Base-by-base conservation (phyloP, 1,140 invertebrate species). In the Scaptomyza pallida region DNA sequence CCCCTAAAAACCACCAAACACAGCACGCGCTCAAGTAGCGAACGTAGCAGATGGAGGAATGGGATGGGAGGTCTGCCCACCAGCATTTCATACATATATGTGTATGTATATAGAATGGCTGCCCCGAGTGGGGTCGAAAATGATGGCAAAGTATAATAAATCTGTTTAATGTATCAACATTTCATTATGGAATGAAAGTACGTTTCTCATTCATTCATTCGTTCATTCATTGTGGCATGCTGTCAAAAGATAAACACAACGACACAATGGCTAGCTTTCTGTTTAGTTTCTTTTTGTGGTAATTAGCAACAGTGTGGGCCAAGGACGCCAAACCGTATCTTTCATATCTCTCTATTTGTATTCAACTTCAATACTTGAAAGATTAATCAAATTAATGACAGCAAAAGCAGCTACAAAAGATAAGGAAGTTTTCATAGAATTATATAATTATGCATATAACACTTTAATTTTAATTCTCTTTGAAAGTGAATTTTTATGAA, bases 131-230 rank as follows among this genome's bases (percentile, higher is more conserved):
- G 9, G 16, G 60, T 64, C 60, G 77, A 76, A 82, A 55, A 61
- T 47, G 68, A 60, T 50, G 59, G 45, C 72, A 65, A 44, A 78
- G 74, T 68, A 67, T 85, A 89, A 89, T 79, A 89, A 89, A 89
- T 89, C 79, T 89, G 85, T 83, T 89, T 89, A 89, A 89, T 88
- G 81, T 88, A 88, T 88, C 83, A 88, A 67, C 59, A 52, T 85
- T 85, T 73, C 69, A 80, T 86, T 80, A 78, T 83, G 70, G 67
- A 70, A 71, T 64, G 72, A 15, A 21, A 21, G 19, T 10, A 8
- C 13, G 5, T 13, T 12, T 13, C 16, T 55, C n/a, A 30, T 12
- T 65, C 6, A 30, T 30, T 30, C 26, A 30, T 30, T 21, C 19
- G 2, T 21, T 30, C 26, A 30, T 30, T 30, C 26, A 54, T 13